Evolutionary conservation across 1,140 invertebrate genomes (phyloP).

Genomic region (Arion vulgaris): DNA sequence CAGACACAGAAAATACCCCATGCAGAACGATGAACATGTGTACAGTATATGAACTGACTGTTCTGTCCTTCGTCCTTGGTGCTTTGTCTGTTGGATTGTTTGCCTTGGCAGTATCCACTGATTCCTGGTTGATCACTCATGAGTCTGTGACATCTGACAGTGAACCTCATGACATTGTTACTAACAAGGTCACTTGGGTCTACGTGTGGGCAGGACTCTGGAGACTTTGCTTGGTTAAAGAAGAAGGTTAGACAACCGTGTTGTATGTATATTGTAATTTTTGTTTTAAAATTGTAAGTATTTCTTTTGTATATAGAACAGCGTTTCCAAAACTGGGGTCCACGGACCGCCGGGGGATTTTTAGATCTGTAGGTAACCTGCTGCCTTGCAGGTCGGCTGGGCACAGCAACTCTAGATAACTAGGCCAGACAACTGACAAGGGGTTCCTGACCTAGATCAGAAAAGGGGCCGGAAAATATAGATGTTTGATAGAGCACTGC

Average conservation of each 20-base stretch:
- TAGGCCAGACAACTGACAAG: too few relatives aligned
- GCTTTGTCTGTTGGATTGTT: slow-evolving; percentile 51
- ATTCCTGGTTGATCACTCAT: slow-evolving; percentile 60
- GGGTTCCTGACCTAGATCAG: too few relatives aligned
- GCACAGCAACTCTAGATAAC: too few relatives aligned
- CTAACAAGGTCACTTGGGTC: slow-evolving; percentile 28
- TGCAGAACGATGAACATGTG: slow-evolving; percentile 39
- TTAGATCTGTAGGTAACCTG: too few relatives aligned
- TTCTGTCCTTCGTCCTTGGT: slow-evolving; percentile 53
- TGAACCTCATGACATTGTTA: slow-evolving; percentile 5
- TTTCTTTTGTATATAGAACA: too few relatives aligned
- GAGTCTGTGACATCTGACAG: slow-evolving; percentile 44
- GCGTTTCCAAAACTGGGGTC: too few relatives aligned
- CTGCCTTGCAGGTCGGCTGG: too few relatives aligned
- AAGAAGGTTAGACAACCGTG: slow-evolving; percentile 29
- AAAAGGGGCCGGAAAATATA: too few relatives aligned
- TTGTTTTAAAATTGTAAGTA: too few relatives aligned
- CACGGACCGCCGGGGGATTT: too few relatives aligned
- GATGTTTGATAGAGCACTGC: too few relatives aligned
- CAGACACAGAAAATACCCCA: not conserved
- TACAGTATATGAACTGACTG: slow-evolving; percentile 47
- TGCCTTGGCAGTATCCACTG: slow-evolving; percentile 59
- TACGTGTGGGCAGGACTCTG: slow-evolving; percentile 45
- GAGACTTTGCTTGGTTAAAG: slow-evolving; percentile 44
- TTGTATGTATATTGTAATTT: too few relatives aligned